A percentile compares a stretch with the other conserved stretches of the same genome.
Evolutionary conservation across 2,113 vertebrate species (phyloP).

Genomic region (Ailuropoda melanoleuca): DNA sequence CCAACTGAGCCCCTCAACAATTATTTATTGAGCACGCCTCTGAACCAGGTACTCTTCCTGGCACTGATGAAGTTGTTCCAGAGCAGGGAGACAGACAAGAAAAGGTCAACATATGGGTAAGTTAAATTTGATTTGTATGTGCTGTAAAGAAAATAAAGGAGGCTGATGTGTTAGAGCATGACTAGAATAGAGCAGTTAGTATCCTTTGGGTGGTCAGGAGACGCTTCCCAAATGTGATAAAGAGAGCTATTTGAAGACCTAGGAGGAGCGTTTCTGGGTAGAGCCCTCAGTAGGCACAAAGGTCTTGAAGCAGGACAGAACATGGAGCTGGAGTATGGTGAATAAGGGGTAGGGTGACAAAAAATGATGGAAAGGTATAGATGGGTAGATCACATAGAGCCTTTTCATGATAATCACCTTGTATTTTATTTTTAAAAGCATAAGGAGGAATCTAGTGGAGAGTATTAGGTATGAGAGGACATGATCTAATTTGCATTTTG

Average conservation of each 20-base stretch:
- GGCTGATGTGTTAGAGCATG: neutral
- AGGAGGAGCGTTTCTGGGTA: neutral
- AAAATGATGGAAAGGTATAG: neutral
- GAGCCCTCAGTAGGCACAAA: neutral
- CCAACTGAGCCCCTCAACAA: neutral
- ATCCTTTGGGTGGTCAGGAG: neutral
- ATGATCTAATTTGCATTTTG: neutral
- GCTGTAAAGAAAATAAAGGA: neutral
- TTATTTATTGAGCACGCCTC: neutral
- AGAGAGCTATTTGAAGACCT: neutral
- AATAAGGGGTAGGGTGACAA: neutral
- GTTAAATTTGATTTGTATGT: conserved; percentile 1
- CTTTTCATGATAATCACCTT: neutral
- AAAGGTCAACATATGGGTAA: conserved; percentile 17
- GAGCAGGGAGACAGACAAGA: neutral
- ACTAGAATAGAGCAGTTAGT: neutral
- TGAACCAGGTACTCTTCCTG: neutral
- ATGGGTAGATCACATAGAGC: neutral
- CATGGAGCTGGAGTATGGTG: neutral
- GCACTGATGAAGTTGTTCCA: neutral
- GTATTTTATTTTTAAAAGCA: conserved; percentile 6
- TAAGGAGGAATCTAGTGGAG: neutral
- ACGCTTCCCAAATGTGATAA: neutral
- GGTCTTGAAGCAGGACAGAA: neutral
- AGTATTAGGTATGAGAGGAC: neutral